Evolutionary conservation across 1,140 invertebrate species (phyloP), one percentile per base, ranked within the genome.

Genomic region (Gryllus bimaculatus): DNA sequence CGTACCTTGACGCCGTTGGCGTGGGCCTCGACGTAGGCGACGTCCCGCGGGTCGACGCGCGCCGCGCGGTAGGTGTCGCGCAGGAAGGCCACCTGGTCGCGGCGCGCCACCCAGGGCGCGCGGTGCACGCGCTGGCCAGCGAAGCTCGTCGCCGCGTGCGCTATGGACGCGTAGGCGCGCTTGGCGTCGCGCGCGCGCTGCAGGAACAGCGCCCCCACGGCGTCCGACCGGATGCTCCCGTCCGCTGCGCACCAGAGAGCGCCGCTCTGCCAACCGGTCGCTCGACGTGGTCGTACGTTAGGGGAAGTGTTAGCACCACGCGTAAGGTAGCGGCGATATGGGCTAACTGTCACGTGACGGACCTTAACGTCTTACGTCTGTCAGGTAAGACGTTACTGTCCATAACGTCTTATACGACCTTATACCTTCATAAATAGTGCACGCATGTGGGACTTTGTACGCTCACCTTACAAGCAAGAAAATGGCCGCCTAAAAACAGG

Each of bases 181-280:
- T 84, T 86, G 8, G 90, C 88, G 78, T 84, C 82, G 26, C 82
- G 80, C 12, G 83, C 80, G 48, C 87, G 87, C 83, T 91, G 90
- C n/a, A 91, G 81, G 78, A 88, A 87, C 47, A 91, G 83, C 3
- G 85, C 87, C 8, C 87, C 86, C 73, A 90, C 84, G 15, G 88
- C 88, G 83, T 92, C 91, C 82, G 89, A 89, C 73, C 91, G 84
- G 20, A 87, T 89, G 82, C 90, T 91, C 8, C 91, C 91, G 83
- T 89, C 86, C 18, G 87, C 88, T 88, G 80, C 26, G 26, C 26
- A 39, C 26, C 26, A 39, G 26, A 39, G 26, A 5, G 26, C 26
- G 5, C 26, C 26, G 5, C 26, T 39, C 26, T 1, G 1, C 5
- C 26, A 39, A 39, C n/a, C n/a, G n/a, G n/a, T n/a, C n/a, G n/a